These are phyloP conservation scores for Sprattus sprattus DNA, from an alignment of 2,113 vertebrate genomes.

Conservation along the genomic window DNA sequence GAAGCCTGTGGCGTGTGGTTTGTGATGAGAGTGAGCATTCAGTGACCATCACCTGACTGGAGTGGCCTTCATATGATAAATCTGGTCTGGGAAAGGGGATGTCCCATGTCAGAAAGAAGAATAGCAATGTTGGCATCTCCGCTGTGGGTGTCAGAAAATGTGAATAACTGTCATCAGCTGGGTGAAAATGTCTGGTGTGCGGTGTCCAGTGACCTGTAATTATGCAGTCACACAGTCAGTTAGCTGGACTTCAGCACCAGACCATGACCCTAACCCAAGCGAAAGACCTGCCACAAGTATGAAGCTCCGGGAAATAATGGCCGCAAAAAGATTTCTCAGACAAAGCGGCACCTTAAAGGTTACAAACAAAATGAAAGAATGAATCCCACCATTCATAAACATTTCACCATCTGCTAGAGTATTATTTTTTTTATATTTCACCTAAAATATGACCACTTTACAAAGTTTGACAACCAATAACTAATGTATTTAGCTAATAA, in stretches of 20 bases:
- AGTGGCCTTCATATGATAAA: background rate
- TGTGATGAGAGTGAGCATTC: background rate
- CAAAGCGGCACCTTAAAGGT: background rate
- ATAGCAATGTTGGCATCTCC: background rate
- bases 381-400: background rate
- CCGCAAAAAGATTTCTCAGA: background rate
- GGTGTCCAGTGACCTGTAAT: background rate
- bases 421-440: background rate
- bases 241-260: background rate
- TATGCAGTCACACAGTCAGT: background rate
- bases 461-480: background rate
- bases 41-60: background rate
- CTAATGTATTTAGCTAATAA: background rate
- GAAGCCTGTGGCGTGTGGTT: background rate
- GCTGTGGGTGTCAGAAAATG: background rate
- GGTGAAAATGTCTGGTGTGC: conserved; percentile 7
- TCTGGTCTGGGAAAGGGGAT: background rate
- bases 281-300: background rate
- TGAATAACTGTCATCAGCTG: conserved; percentile 4
- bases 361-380: background rate
- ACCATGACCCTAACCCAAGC: background rate
- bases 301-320: background rate
- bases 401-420: background rate
- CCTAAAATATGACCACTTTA: background rate
- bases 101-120: background rate